These are phyloP conservation scores for Tragulus kanchil DNA, from an alignment of 2,113 vertebrate species.

Conservation along the genomic window DNA sequence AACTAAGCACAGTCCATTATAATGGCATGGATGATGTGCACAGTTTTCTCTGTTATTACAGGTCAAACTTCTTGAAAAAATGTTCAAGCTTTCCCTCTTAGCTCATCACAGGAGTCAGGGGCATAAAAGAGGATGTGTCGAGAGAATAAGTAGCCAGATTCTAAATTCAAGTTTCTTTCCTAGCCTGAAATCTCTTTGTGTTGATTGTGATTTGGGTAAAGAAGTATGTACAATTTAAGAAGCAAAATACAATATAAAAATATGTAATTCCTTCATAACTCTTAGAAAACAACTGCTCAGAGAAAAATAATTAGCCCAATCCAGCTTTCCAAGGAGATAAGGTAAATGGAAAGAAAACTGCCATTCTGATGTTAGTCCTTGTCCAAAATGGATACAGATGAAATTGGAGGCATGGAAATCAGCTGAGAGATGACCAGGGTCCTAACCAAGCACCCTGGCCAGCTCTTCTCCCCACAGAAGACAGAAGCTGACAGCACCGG, in stretches of 20 bases:
- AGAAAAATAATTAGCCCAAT: background rate
- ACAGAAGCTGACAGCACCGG: background rate
- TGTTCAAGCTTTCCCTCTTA: background rate
- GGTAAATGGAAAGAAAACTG: background rate
- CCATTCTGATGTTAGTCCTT: background rate
- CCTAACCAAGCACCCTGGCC: background rate
- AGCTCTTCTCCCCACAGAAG: background rate
- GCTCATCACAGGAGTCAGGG: background rate
- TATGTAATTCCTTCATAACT: background rate
- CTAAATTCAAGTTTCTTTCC: background rate
- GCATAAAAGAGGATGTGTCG: background rate
- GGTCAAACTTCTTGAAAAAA: background rate
- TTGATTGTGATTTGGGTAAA: background rate
- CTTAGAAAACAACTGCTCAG: background rate
- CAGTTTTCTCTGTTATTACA: background rate
- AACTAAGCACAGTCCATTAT: background rate
- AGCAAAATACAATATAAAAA: background rate
- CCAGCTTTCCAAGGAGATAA: background rate
- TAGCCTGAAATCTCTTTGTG: background rate
- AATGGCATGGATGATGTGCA: background rate
- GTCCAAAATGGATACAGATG: constrained; percentile 7
- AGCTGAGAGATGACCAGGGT: background rate
- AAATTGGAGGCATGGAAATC: background rate
- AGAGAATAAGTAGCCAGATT: background rate
- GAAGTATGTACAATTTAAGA: background rate